Base-by-base conservation (phyloP, 37 sponge, comb jelly and placozoan species). In the Aplysina aerophoba region DNA sequence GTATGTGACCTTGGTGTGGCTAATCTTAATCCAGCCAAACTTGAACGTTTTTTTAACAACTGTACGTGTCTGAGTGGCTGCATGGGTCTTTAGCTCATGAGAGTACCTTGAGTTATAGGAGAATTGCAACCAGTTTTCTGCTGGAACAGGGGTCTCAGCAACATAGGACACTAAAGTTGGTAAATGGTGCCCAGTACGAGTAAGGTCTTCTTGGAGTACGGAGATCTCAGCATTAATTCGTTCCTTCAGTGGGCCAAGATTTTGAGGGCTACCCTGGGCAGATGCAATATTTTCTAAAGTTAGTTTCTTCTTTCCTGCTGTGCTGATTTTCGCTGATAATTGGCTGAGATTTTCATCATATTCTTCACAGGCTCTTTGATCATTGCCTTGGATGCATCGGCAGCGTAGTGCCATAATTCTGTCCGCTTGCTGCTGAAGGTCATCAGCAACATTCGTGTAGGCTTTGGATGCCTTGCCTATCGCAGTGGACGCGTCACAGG, bases 61-160 rank as follows among this genome's bases (percentile, higher is more conserved):
- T 44, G 53, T 59, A 24, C 41, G 55, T 38, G 55, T 66, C 15
- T 81, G 54, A 14, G 86, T 71, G 0, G 20, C 63, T 50, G 33
- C 39, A 16, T 67, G 59, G 33, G 59, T 73, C 33, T 79, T 39
- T 15, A 24, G 37, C 24, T 75, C 38, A 19, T 17, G 14, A 6
- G 31, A 34, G 34, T 24, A 34, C 34, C 34, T n/a, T 5, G 87
- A 90, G 59, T 82, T 73, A 50, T 73, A 90, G 0, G 61, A 28
- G 61, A 90, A 90, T 24, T 60, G 59, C 28, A 83, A 57, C 90
- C 90, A 90, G 60, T 74, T 63, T 19, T 41, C 78, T 22, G 6
- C 38, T 14, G 54, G 44, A 22, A 24, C 53, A 40, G 44, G 54
- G 14, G 12, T n/a, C 40, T 36, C 54, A 20, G 37, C 41, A 40